These are phyloP conservation scores for Scaptomyza caliginosa DNA, from an alignment of 2,888 invertebrate genomes.

Conservation along the genomic window DNA sequence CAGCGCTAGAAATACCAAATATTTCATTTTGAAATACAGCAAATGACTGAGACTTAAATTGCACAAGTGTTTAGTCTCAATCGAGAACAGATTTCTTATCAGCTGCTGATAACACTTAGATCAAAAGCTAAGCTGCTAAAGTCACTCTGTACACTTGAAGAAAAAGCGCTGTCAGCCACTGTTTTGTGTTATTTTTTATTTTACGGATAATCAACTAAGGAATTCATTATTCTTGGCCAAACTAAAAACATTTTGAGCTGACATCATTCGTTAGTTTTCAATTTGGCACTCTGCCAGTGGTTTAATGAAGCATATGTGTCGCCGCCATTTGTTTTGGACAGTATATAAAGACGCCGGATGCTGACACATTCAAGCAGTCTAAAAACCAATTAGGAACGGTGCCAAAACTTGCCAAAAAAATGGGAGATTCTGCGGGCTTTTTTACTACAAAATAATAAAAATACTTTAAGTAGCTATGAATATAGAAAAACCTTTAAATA, in stretches of 20 bases:
- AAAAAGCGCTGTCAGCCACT: background rate
- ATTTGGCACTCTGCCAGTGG: constrained; percentile 62
- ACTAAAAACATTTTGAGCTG: background rate
- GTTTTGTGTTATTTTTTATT: no score
- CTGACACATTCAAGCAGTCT: constrained; percentile 29
- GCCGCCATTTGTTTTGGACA: constrained; percentile 56
- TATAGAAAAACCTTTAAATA: no score
- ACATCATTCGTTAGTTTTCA: constrained; percentile 7
- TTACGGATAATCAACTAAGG: background rate
- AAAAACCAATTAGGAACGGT: constrained; percentile 69
- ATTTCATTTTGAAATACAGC: constrained; percentile 11
- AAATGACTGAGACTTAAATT: constrained; percentile 9
- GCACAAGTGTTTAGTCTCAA: background rate
- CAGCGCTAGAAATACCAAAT: background rate
- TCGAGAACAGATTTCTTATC: constrained; percentile 10
- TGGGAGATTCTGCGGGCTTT: background rate
- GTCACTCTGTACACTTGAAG: background rate
- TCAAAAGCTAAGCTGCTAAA: background rate
- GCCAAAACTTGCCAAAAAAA: constrained; percentile 47
- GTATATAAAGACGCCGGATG: constrained; percentile 42
- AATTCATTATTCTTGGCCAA: background rate
- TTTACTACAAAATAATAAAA: background rate
- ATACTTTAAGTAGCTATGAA: background rate
- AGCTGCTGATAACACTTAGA: background rate
- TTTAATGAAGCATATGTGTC: constrained; percentile 73